Evolutionary conservation across 92 coral and sea anemone species (phyloP).

Genomic region (Muricea muricata): DNA sequence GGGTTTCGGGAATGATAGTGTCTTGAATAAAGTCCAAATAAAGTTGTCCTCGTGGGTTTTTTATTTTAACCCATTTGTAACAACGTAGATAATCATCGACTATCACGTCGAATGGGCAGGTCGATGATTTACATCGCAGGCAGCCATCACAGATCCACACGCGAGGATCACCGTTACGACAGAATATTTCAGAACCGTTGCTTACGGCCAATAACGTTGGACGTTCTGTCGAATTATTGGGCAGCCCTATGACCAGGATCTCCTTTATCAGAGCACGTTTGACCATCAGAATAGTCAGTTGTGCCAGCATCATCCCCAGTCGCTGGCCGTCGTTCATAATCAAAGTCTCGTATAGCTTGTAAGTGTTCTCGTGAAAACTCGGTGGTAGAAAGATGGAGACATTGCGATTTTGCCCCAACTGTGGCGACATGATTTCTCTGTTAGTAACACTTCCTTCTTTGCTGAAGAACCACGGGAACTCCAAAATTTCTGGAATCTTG

Average conservation of each 20-base stretch:
- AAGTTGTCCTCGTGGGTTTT: slow-evolving; percentile 24
- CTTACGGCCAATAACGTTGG: slow-evolving; percentile 28
- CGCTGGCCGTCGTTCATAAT: slow-evolving; percentile 52
- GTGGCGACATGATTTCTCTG: slow-evolving; percentile 39
- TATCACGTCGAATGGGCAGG: neutral
- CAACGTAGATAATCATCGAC: slow-evolving; percentile 4
- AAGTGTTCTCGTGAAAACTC: slow-evolving; percentile 49
- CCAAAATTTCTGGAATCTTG: neutral
- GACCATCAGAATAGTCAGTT: slow-evolving; percentile 22
- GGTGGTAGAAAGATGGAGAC: slow-evolving; percentile 44
- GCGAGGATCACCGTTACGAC: slow-evolving; percentile 36
- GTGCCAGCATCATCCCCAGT: slow-evolving; percentile 1
- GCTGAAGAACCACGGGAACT: slow-evolving; percentile 61
- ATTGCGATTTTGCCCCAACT: slow-evolving; percentile 23
- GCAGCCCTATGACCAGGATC: slow-evolving; percentile 44
- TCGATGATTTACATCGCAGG: neutral
- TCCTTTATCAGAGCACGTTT: slow-evolving; percentile 38
- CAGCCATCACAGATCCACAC: slow-evolving; percentile 23
- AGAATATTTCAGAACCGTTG: slow-evolving; percentile 46
- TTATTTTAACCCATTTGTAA: slow-evolving; percentile 47
- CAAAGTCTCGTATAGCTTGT: slow-evolving; percentile 52
- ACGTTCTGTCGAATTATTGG: slow-evolving; percentile 24
- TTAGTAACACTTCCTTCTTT: slow-evolving; percentile 18
- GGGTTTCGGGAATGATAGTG: slow-evolving; percentile 39
- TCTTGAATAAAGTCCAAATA: slow-evolving; percentile 58